phyloP scores from a whole-genome alignment of 2,113 vertebrate genomes.

The Brachionichthys hirsutus region DNA sequence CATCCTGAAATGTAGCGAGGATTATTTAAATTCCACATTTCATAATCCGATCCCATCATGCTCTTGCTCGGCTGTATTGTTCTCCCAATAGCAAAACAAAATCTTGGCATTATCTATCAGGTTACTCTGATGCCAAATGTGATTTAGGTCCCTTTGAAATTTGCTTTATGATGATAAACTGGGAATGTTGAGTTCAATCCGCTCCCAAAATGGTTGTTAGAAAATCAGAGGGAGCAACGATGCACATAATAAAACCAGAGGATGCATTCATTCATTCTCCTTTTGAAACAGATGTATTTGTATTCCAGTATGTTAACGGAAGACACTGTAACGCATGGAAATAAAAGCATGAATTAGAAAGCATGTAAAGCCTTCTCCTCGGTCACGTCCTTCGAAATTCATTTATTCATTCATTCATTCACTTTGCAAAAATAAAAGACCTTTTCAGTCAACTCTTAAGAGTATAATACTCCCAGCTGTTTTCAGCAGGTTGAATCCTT shows the following conservation, averaged over 20 bases:
- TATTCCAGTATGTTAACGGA: conserved; percentile 25
- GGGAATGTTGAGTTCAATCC: conserved; percentile 23
- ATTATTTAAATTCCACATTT: conserved; percentile 59
- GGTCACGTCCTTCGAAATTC: conserved; percentile 27
- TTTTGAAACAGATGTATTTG: conserved; percentile 23
- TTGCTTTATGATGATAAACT: conserved; percentile 51
- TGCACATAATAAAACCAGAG: conserved; percentile 30
- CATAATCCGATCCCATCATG: conserved; percentile 62
- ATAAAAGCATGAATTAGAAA: conserved; percentile 34
- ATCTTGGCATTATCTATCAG: conserved; percentile 52
- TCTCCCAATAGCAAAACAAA: conserved; percentile 50
- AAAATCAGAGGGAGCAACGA: conserved; percentile 11
- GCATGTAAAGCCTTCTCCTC: conserved; percentile 41
- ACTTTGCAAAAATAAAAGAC: conserved; percentile 41
- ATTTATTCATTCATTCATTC: conserved; percentile 25
- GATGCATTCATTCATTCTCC: conserved; percentile 29
- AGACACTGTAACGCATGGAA: conserved; percentile 15
- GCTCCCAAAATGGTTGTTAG: conserved; percentile 25
- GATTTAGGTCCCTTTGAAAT: conserved; percentile 56
- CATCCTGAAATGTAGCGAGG: conserved; percentile 36
- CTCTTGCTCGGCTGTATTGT: conserved; percentile 30
- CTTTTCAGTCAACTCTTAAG: conserved; percentile 37
- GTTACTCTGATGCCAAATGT: conserved; percentile 60
- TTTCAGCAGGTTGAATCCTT: conserved; percentile 30
- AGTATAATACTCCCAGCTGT: conserved; percentile 14